Evolutionary conservation across 2,113 vertebrate species (phyloP).

Genomic region (Jaculus jaculus): DNA sequence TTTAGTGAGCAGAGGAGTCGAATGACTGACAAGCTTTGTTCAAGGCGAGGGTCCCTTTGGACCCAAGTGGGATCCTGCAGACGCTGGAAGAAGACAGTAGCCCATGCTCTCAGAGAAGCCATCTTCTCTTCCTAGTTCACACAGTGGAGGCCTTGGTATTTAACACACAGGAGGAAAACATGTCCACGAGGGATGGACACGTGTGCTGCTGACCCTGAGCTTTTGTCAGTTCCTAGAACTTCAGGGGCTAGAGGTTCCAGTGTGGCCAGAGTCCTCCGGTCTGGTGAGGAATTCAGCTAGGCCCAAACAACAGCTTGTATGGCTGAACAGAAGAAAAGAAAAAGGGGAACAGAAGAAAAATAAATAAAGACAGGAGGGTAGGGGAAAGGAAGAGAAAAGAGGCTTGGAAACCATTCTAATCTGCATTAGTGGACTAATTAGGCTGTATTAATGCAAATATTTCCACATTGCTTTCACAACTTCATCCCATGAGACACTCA

Average conservation of each 20-base stretch:
- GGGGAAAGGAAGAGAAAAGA: neutral
- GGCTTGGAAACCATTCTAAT: neutral
- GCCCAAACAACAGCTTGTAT: fast-evolving
- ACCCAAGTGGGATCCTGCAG: neutral
- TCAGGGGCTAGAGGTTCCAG: neutral
- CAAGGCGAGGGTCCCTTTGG: neutral
- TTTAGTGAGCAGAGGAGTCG: neutral
- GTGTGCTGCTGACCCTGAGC: too few species aligned
- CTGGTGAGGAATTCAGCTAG: too few species aligned
- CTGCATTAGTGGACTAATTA: neutral
- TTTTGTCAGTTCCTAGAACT: neutral
- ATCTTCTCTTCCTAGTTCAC: neutral
- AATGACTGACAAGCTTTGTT: neutral
- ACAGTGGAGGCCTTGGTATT: fast-evolving
- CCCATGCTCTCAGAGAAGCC: neutral
- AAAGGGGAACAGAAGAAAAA: neutral
- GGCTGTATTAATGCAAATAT: neutral
- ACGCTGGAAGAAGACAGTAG: neutral
- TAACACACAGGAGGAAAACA: neutral
- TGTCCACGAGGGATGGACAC: fast-evolving
- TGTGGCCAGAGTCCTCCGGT: fast-evolving
- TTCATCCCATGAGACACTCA: neutral
- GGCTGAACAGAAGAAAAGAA: neutral
- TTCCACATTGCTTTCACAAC: neutral
- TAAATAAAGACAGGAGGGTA: neutral